These are phyloP conservation scores for Rhinichthys klamathensis DNA, from an alignment of 2,113 vertebrate species.

Conservation along the genomic window DNA sequence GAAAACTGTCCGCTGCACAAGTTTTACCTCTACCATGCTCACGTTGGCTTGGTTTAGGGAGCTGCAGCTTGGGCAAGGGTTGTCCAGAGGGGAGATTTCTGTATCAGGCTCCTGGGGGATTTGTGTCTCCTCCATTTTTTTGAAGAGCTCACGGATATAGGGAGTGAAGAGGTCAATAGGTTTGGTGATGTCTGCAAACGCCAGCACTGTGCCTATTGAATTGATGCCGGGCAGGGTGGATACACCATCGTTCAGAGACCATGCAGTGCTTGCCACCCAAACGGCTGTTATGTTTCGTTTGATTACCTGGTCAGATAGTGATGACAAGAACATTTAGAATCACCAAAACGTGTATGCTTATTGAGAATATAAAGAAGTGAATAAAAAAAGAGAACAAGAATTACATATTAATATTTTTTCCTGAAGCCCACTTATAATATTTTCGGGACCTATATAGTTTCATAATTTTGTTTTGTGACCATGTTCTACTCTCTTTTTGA, in stretches of 20 bases:
- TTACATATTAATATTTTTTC: background rate
- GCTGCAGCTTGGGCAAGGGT: constrained; percentile 73
- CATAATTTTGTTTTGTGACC: no score
- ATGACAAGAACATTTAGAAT: background rate
- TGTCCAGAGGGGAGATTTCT: constrained; percentile 10
- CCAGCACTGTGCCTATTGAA: constrained; percentile 81
- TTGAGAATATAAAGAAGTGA: background rate
- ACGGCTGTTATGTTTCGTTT: constrained; percentile 75
- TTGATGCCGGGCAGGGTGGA: constrained; percentile 68
- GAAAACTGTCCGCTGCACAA: constrained; percentile 66
- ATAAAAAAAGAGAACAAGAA: background rate
- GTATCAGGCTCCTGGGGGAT: background rate
- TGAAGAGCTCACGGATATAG: constrained; percentile 66
- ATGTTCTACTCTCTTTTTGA: background rate
- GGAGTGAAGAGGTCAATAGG: constrained; percentile 61
- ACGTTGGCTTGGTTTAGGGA: constrained; percentile 65
- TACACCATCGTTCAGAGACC: constrained; percentile 67
- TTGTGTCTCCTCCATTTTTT: constrained; percentile 61
- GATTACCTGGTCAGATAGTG: constrained; percentile 69
- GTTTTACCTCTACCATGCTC: background rate
- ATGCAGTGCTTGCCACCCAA: constrained; percentile 86
- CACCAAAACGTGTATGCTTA: background rate
- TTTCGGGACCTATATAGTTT: no score
- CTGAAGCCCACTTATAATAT: no score
- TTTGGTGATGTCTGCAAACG: constrained; percentile 62